Base-by-base conservation (phyloP, 2,888 invertebrate genomes). In the Pristionchus fissidentatus region DNA sequence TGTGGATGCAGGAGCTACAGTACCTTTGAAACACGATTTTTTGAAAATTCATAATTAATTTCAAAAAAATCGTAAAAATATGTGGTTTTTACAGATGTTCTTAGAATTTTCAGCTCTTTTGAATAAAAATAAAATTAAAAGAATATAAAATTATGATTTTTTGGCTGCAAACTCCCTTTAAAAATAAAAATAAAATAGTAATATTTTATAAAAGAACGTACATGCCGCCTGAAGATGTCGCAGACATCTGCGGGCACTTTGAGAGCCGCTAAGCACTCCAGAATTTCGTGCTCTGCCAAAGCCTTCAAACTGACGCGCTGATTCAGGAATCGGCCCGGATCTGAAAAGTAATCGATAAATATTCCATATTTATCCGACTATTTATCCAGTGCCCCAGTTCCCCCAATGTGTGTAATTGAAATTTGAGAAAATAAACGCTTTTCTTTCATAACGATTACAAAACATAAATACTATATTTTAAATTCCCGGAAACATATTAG, bases 201-300 rank as follows among this genome's bases (percentile, higher is more conserved):
- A n/a, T n/a, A n/a, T n/a, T n/a, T n/a, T n/a, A n/a, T n/a, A n/a
- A 55, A 55, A 55, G 8, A 55, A 7, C 55, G 7, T 22, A 66
- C 70, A n/a, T 70, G 38, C 43, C 26, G 70, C 43, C n/a, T 41
- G 43, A 70, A 70, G 19, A 70, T 43, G n/a, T 43, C 70, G n/a
- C 70, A 35, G 22, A 70, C 38, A 2, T 22, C 0, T n/a, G 38
- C n/a, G 41, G 70, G 70, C 1, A 70, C 43, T 26, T 26, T 15
- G 15, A 70, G 19, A 7, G 70, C 41, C 22, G 38, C 41, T 3
- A 70, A 26, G 41, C 38, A 26, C 26, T 70, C 70, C 7, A 70
- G 10, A 26, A 70, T 70, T 26, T 70, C 70, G 26, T 70, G 22
- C 70, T 70, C 70, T 4, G 70, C 43, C n/a, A 70, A 26, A 3